A percentile compares a stretch with the other conserved stretches of the same genome.
These are phyloP conservation scores for Centrocercus urophasianus DNA, from an alignment of 2,113 vertebrate species.

Conservation along the genomic window DNA sequence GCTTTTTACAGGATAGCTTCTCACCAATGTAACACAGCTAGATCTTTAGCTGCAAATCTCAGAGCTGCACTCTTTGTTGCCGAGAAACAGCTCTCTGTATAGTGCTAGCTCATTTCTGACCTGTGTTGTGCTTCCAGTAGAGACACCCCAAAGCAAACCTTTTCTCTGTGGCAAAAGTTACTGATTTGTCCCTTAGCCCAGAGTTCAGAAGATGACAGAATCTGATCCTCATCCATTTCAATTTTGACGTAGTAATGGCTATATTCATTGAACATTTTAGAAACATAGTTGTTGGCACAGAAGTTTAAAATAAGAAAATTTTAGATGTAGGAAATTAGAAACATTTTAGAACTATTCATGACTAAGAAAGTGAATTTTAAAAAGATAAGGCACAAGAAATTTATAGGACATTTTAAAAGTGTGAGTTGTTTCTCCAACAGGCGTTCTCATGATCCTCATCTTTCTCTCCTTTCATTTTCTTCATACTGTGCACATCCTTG, in stretches of 20 bases:
- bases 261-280: background rate
- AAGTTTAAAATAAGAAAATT: background rate
- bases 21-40: background rate
- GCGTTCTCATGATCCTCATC: background rate
- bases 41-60: background rate
- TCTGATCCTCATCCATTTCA: background rate
- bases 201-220: background rate
- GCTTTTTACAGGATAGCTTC: background rate
- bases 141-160: background rate
- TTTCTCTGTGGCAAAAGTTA: background rate
- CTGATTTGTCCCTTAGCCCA: background rate
- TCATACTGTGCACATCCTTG: background rate
- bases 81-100: background rate
- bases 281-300: background rate
- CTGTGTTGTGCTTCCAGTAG: background rate
- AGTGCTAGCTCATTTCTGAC: background rate
- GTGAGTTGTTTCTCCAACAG: background rate
- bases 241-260: rapidly evolving
- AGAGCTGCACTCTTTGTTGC: background rate
- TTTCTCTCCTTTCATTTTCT: background rate
- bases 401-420: background rate
- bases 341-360: background rate
- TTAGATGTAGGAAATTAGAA: background rate
- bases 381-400: background rate
- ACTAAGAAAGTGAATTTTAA: background rate